These are phyloP conservation scores for Drosophila hamatofila DNA, from an alignment of 2,888 invertebrate species.

Conservation along the genomic window DNA sequence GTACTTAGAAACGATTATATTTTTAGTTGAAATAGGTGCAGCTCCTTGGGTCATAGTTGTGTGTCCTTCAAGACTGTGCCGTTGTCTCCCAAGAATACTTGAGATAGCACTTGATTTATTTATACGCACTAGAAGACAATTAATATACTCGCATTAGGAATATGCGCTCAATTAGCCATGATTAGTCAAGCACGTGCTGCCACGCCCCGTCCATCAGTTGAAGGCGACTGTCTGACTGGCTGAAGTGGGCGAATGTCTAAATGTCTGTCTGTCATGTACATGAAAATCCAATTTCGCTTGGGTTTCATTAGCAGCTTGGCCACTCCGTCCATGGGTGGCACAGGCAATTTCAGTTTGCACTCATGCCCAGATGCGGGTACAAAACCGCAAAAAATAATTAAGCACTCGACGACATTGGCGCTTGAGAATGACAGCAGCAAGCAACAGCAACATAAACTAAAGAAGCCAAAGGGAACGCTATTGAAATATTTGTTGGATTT, in stretches of 20 bases:
- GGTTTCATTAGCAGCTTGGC: constrained; percentile 74
- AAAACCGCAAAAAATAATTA: constrained; percentile 79
- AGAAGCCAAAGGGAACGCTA: constrained; percentile 46
- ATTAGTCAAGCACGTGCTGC: constrained; percentile 78
- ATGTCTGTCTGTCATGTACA: constrained; percentile 64
- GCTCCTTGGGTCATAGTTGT: too few species aligned
- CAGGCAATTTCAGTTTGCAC: constrained; percentile 65
- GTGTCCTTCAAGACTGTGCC: neutral
- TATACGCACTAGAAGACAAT: constrained; percentile 49
- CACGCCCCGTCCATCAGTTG: constrained; percentile 70
- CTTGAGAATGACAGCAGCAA: constrained; percentile 72
- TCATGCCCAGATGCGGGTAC: constrained; percentile 54
- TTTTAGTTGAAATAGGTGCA: neutral
- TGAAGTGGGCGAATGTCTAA: constrained; percentile 21
- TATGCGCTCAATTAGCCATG: constrained; percentile 72
- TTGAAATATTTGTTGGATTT: constrained; percentile 68
- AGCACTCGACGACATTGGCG: constrained; percentile 70
- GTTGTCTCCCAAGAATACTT: constrained; percentile 27
- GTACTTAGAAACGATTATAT: neutral
- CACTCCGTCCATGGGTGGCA: constrained; percentile 26
- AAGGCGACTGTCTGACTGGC: constrained; percentile 34
- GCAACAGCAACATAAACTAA: constrained; percentile 24
- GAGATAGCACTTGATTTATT: constrained; percentile 52
- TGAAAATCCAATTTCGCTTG: constrained; percentile 77
- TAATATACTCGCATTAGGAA: constrained; percentile 72